These are phyloP conservation scores for Ephialtes manifestator DNA, from an alignment of 2,888 invertebrate genomes.

Conservation along the genomic window DNA sequence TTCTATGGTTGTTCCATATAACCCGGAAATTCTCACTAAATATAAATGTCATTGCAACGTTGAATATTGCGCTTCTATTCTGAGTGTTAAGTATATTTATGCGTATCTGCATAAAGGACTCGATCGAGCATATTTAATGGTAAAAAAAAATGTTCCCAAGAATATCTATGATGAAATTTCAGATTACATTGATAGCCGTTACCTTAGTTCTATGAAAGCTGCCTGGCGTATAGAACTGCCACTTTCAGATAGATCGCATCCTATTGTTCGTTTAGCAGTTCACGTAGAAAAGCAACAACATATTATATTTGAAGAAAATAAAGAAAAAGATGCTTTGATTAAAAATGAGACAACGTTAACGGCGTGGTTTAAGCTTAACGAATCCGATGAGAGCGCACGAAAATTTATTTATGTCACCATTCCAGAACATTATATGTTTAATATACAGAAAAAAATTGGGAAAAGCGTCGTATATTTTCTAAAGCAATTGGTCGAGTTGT, in stretches of 20 bases:
- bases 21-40: no score
- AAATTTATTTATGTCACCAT: constrained; percentile 32
- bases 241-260: constrained; percentile 62
- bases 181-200: constrained; percentile 55
- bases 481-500: not conserved
- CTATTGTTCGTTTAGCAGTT: no score
- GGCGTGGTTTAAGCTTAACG: constrained; percentile 60
- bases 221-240: constrained; percentile 70
- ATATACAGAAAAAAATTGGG: no score
- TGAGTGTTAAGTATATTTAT: no score
- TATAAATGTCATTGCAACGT: no score
- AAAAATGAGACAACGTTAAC: no score
- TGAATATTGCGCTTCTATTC: no score
- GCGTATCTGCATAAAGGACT: constrained; percentile 67
- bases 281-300: constrained; percentile 67
- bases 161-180: constrained; percentile 46
- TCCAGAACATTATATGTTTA: constrained; percentile 34
- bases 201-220: no score
- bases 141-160: not conserved
- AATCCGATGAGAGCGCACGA: constrained; percentile 19
- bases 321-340: constrained; percentile 25
- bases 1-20: no score
- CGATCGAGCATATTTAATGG: constrained; percentile 48
- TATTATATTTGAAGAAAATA: constrained; percentile 55
- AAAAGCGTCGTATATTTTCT: no score